Evolutionary conservation across 2,888 invertebrate genomes (phyloP).

Genomic region (Onthophagus sagittarius): DNA sequence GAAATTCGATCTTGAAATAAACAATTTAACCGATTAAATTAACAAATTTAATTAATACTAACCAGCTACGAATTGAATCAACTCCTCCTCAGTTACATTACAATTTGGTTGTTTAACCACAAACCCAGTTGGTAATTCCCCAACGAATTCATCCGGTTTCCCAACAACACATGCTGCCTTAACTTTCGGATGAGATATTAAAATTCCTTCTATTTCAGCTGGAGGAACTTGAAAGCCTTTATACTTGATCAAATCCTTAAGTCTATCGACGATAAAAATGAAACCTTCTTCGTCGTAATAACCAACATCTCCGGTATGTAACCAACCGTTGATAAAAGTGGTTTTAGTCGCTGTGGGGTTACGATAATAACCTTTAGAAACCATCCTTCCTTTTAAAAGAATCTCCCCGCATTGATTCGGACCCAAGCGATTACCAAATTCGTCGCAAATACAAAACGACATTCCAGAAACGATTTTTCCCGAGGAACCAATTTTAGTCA

Average conservation of each 20-base stretch:
- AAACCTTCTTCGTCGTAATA: slow-evolving; percentile 73
- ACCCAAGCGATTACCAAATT: slow-evolving; percentile 39
- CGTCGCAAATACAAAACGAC: slow-evolving; percentile 62
- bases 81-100: too few species aligned
- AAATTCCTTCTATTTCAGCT: slow-evolving; percentile 77
- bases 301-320: slow-evolving; percentile 77
- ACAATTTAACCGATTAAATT: neutral
- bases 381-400: slow-evolving; percentile 72
- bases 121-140: too few species aligned
- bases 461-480: slow-evolving; percentile 61
- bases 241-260: slow-evolving; percentile 89
- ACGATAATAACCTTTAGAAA: slow-evolving; percentile 62
- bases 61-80: slow-evolving; percentile 57
- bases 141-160: too few species aligned
- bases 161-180: slow-evolving; percentile 64
- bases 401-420: slow-evolving; percentile 71
- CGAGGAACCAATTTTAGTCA: slow-evolving; percentile 57
- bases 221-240: slow-evolving; percentile 83
- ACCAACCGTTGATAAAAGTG: slow-evolving; percentile 72
- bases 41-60: slow-evolving; percentile 32
- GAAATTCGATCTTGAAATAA: slow-evolving; percentile 43
- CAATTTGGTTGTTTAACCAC: too few species aligned
- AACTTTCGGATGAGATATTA: slow-evolving; percentile 67
- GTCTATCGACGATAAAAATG: slow-evolving; percentile 78
- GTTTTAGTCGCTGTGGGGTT: slow-evolving; percentile 61